phyloP scores from a whole-genome alignment of 2,888 invertebrate genomes.

The Tortricodes alternella region DNA sequence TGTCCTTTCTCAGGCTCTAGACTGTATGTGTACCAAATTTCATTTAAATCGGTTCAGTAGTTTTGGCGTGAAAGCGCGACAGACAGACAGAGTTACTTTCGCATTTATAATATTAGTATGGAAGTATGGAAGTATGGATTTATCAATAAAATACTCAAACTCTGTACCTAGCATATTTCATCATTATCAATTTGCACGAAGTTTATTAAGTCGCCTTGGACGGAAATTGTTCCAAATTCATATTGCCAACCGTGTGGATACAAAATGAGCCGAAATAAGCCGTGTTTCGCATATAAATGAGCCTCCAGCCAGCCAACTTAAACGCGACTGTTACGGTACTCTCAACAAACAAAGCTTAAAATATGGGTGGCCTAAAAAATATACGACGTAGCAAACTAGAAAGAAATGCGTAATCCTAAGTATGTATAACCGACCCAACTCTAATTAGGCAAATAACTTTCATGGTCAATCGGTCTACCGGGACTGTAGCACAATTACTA shows the following conservation, averaged over 20 bases:
- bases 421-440: background rate
- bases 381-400: background rate
- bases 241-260: conserved; percentile 16
- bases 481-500: too few relatives aligned
- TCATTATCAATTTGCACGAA: background rate
- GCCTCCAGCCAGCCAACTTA: conserved; percentile 38
- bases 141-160: background rate
- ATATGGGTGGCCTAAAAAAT: conserved; percentile 27
- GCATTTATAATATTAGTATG: too few relatives aligned
- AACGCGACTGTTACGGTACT: conserved; percentile 41
- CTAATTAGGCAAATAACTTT: conserved; percentile 7
- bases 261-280: conserved; percentile 32
- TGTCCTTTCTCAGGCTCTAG: too few relatives aligned
- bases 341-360: conserved; percentile 36
- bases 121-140: background rate
- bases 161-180: background rate
- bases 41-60: too few relatives aligned
- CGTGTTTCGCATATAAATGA: conserved; percentile 47
- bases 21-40: too few relatives aligned
- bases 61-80: too few relatives aligned
- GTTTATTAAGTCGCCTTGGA: background rate
- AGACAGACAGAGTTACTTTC: too few relatives aligned
- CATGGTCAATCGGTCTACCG: conserved; percentile 1
- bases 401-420: background rate
- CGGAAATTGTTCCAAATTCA: conserved; percentile 20